phyloP scores from a whole-genome alignment of 92 coral and sea anemone genomes.

The Phymanthus crucifer region DNA sequence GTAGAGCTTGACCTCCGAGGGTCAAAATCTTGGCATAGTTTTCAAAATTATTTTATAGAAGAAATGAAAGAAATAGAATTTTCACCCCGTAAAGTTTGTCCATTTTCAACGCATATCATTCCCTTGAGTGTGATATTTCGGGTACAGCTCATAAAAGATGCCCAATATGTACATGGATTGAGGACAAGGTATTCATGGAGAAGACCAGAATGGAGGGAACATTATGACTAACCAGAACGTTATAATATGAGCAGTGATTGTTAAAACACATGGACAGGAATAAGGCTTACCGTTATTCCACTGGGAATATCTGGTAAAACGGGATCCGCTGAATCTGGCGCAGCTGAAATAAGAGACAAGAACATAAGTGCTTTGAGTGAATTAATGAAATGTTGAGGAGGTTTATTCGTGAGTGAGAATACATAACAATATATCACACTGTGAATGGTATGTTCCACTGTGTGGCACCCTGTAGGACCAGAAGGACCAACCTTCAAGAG shows the following conservation, averaged over 20 bases:
- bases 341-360: not conserved
- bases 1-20: not conserved
- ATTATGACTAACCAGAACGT: not conserved
- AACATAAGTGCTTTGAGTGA: not conserved
- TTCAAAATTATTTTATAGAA: not conserved
- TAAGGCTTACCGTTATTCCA: not conserved
- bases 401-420: not conserved
- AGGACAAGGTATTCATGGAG: not conserved
- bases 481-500: not conserved
- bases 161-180: not conserved
- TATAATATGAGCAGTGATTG: not conserved
- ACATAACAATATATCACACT: not conserved
- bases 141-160: not conserved
- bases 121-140: not conserved
- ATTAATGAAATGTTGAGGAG: not conserved
- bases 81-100: not conserved
- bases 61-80: not conserved
- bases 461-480: not conserved
- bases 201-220: not conserved
- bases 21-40: not conserved
- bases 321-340: not conserved
- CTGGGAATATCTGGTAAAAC: not conserved
- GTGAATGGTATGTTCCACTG: not conserved
- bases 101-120: not conserved
- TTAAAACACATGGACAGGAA: not conserved